phyloP scores from a whole-genome alignment of 1,140 invertebrate genomes.

The Nephila pilipes region DNA sequence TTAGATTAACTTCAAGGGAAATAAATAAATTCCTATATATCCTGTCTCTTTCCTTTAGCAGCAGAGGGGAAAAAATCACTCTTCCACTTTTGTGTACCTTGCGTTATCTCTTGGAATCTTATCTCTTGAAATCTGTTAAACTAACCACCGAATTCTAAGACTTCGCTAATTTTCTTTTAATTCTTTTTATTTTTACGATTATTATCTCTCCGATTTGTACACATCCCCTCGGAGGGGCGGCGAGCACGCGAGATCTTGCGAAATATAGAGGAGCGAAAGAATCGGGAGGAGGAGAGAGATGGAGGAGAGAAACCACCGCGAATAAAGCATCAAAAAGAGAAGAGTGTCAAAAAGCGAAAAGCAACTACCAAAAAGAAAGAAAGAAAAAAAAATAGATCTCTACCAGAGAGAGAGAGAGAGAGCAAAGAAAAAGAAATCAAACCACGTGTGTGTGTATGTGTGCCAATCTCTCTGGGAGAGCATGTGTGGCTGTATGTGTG shows the following conservation, averaged over 20 bases:
- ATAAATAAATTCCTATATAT: no score
- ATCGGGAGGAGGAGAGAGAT: constrained; percentile 30
- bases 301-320: constrained; percentile 53
- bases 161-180: no score
- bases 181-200: no score
- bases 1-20: no score
- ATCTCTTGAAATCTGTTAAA: no score
- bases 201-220: background rate
- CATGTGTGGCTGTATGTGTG: constrained; percentile 47
- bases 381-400: background rate
- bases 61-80: no score
- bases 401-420: background rate
- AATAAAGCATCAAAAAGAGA: constrained; percentile 75
- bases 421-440: constrained; percentile 61
- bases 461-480: constrained; percentile 31
- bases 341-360: constrained; percentile 75
- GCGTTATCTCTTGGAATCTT: no score
- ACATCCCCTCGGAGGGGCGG: background rate
- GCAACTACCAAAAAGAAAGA: constrained; percentile 38
- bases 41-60: no score
- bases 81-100: no score
- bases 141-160: no score
- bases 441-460: constrained; percentile 62
- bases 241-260: background rate
- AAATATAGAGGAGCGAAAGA: constrained; percentile 50